Base-by-base conservation (phyloP, 2,113 vertebrate species). In the Chinchilla lanigera region DNA sequence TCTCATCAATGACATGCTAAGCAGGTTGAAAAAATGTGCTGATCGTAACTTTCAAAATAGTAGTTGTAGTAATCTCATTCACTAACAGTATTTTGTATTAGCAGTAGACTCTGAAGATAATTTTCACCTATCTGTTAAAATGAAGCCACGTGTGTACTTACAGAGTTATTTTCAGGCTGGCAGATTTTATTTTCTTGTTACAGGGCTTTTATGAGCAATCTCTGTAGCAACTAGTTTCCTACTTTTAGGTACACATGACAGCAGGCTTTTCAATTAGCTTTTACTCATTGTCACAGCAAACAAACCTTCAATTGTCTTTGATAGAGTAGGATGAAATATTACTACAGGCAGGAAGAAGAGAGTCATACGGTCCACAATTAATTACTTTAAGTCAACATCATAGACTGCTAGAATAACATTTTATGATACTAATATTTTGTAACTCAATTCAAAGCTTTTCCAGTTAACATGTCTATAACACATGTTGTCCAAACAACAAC, bases 371-470 rank as follows among this genome's bases (percentile, higher is more conserved):
- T 67, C 90, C 94, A 50, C 50, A 61, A 95, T 1, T 41, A 90
- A 80, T 91, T 97, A 97, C 87, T 92, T 73, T 88, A 97, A 97
- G 41, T 94, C 44, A 96, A 92, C 35, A 44, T 0, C 33, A 65
- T 90, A 95, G 88, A 94, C 0, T 12, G 58, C 93, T 93, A 92
- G 92, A 93, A 63, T 33, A n/a, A n/a, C 4, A 50, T 35, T 95
- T 95, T 95, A 89, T 94, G 81, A 96, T 10, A 0, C 2, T 89
- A 30, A 58, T 80, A 92, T 92, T 95, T 96, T 84, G 33, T 60
- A 82, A 58, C 16, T 95, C 86, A 63, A 52, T 96, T 97, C 90
- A 91, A 96, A 90, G 6, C 71, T 86, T 95, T 97, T 41, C 28
- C 56, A 81, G n/a, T 93, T 87, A 94, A 90, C 89, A 90, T 96